A percentile compares a stretch with the other conserved stretches of the same genome.
phyloP scores from a whole-genome alignment of 53 echinoderm and acorn worm genomes.

The Luidia sarsii region DNA sequence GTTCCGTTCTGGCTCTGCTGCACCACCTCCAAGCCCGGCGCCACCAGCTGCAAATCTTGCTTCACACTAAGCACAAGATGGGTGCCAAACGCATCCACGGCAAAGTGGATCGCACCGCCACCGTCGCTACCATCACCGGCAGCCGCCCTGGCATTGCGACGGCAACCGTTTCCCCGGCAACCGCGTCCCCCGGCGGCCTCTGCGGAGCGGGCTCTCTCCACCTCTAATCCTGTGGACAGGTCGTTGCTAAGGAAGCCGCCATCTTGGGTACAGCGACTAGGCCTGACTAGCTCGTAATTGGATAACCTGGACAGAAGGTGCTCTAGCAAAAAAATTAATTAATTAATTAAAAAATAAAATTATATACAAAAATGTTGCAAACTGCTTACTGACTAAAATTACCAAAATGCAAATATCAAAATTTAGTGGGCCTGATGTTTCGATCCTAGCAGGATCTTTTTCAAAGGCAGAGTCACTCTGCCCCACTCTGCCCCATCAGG shows the following conservation, averaged over 20 bases:
- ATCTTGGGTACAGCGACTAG: slow-evolving; percentile 81
- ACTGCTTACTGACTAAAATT: no score
- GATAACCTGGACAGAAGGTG: slow-evolving; percentile 84
- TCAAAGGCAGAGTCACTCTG: no score
- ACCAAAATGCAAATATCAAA: no score
- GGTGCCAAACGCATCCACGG: slow-evolving; percentile 75
- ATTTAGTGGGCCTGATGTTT: no score
- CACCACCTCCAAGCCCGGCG: slow-evolving; percentile 74
- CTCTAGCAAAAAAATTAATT: no score
- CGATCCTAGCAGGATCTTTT: no score
- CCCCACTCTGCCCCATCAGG: no score
- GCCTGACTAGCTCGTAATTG: slow-evolving; percentile 76
- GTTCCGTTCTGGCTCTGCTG: slow-evolving; percentile 66
- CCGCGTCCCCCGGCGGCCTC: slow-evolving; percentile 20
- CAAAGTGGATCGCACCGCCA: slow-evolving; percentile 64
- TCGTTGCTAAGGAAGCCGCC: slow-evolving; percentile 82
- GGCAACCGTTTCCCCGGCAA: no score
- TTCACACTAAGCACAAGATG: slow-evolving; percentile 76
- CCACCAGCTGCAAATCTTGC: slow-evolving; percentile 65
- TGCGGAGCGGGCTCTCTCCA: slow-evolving; percentile 61
- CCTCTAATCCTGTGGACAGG: slow-evolving; percentile 67
- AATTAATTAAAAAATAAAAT: no score
- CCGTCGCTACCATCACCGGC: neutral
- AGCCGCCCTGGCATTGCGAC: slow-evolving; percentile 2
- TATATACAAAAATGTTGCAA: no score